phyloP scores from a whole-genome alignment of 2,797 vertebrate species.

The Bovichtus variegatus region DNA sequence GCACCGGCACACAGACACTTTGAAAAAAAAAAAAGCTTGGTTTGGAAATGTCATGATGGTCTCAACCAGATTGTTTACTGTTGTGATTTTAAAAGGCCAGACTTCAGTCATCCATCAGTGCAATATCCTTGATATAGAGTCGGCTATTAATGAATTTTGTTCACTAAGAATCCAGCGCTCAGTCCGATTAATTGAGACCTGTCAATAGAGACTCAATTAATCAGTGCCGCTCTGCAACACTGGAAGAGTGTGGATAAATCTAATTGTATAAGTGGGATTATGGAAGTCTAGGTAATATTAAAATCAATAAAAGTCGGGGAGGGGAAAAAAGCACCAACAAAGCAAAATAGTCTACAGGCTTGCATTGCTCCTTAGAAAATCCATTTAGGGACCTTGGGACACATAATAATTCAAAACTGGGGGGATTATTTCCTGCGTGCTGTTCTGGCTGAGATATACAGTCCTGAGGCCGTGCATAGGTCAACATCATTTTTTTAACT shows the following conservation, averaged over 20 bases:
- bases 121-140: constrained; percentile 40
- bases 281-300: constrained; percentile 75
- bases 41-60: constrained; percentile 66
- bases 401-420: constrained; percentile 74
- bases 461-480: constrained; percentile 64
- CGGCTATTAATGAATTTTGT: constrained; percentile 53
- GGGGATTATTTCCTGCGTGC: constrained; percentile 71
- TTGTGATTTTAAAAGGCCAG: constrained; percentile 54
- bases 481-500: constrained; percentile 74
- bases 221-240: constrained; percentile 53
- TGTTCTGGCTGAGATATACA: constrained; percentile 72
- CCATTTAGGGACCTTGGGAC: constrained; percentile 75
- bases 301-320: constrained; percentile 74
- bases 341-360: constrained; percentile 58
- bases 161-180: constrained; percentile 35
- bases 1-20: constrained; percentile 26
- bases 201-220: constrained; percentile 73
- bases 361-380: constrained; percentile 69
- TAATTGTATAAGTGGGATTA: constrained; percentile 80
- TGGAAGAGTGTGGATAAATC: constrained; percentile 64
- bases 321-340: constrained; percentile 46
- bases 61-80: constrained; percentile 54
- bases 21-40: constrained; percentile 30
- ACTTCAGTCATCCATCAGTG: constrained; percentile 46
- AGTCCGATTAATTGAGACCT: constrained; percentile 64